Evolutionary conservation across 2,888 invertebrate species (phyloP).

Genomic region (Serripes groenlandicus): DNA sequence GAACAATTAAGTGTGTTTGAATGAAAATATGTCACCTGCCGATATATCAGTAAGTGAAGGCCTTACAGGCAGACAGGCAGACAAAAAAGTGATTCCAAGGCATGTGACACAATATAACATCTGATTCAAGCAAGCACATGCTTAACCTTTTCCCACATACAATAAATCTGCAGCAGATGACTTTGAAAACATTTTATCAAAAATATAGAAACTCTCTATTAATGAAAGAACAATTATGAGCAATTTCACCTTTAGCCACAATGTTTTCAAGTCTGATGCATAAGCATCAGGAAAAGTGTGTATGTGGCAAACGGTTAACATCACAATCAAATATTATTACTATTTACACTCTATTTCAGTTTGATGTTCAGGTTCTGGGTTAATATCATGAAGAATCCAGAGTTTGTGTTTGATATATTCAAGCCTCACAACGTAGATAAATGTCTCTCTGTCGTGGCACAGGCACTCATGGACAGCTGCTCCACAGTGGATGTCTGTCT

Average conservation of each 20-base stretch:
- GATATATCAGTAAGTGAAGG: no score
- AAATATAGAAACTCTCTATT: neutral
- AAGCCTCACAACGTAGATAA: slow-evolving; percentile 99
- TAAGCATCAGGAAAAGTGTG: neutral
- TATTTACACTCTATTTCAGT: slow-evolving; percentile 81
- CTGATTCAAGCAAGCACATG: no score
- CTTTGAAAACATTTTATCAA: neutral
- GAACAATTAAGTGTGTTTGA: no score
- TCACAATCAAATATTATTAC: neutral
- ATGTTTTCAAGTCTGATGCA: neutral
- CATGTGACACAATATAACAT: no score
- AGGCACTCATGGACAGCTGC: slow-evolving; percentile 99
- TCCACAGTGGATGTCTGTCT: slow-evolving; percentile 99
- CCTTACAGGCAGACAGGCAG: no score
- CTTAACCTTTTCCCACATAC: no score
- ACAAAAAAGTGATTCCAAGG: no score
- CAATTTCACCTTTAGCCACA: neutral
- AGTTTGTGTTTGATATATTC: slow-evolving; percentile 99
- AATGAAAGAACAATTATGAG: neutral
- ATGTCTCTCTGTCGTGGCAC: slow-evolving; percentile 99
- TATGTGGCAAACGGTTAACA: neutral
- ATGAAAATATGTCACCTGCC: no score
- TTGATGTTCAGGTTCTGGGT: slow-evolving; percentile 97
- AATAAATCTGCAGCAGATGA: neutral
- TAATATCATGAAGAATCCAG: slow-evolving; percentile 99